Evolutionary conservation across 2,797 vertebrate species (phyloP).

Genomic region (Brachyalestes nurse): DNA sequence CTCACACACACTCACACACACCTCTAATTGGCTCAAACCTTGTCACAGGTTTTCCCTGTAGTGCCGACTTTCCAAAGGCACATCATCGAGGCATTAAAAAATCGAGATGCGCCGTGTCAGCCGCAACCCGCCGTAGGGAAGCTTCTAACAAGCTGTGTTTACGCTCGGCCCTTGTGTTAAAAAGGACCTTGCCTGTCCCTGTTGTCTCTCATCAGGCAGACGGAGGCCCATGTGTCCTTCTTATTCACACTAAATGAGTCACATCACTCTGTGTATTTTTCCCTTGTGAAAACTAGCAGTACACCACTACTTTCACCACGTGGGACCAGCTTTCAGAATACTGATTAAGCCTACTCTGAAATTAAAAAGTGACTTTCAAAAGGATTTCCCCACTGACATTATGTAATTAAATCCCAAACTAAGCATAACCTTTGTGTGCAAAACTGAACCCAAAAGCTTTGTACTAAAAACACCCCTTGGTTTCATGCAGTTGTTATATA

Average conservation of each 20-base stretch:
- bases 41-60: slow-evolving; percentile 65
- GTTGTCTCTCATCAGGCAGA: slow-evolving; percentile 5
- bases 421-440: not conserved
- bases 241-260: slow-evolving; percentile 5
- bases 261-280: not conserved
- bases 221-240: not conserved
- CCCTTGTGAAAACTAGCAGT: not conserved
- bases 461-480: not conserved
- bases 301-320: not conserved
- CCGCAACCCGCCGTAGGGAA: slow-evolving; percentile 34
- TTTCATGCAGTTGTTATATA: no score
- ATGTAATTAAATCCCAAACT: not conserved
- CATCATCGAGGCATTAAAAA: slow-evolving; percentile 62
- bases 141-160: slow-evolving; percentile 41
- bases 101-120: slow-evolving; percentile 59
- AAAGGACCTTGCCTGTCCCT: slow-evolving; percentile 28
- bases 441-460: not conserved
- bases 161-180: slow-evolving; percentile 30
- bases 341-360: not conserved
- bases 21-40: slow-evolving; percentile 71
- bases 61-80: slow-evolving; percentile 58
- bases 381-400: slow-evolving; percentile 3
- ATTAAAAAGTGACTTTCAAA: not conserved
- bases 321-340: not conserved
- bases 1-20: slow-evolving; percentile 63